Evolutionary conservation across 2,113 vertebrate genomes (phyloP).

Genomic region (Pterophyllum scalare): DNA sequence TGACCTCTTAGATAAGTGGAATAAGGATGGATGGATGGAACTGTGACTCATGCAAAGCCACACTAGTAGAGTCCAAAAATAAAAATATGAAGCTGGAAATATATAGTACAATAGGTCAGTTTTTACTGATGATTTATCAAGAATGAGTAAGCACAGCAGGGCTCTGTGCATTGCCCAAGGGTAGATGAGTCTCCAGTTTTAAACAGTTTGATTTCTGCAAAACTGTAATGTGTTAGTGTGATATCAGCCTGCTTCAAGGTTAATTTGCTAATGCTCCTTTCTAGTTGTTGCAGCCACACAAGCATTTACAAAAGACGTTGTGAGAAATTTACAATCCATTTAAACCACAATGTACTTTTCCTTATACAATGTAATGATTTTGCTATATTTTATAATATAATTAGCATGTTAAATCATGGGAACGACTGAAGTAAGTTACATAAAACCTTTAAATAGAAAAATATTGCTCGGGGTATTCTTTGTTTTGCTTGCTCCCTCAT

Average conservation of each 20-base stretch:
- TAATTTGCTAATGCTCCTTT: slow-evolving; percentile 47
- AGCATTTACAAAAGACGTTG: slow-evolving; percentile 1
- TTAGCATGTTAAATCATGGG: neutral
- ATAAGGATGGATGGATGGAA: neutral
- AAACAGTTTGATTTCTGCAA: slow-evolving; percentile 18
- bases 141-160: neutral
- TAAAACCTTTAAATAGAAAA: neutral
- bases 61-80: neutral
- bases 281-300: slow-evolving; percentile 27
- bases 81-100: neutral
- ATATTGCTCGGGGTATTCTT: neutral
- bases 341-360: slow-evolving; percentile 10
- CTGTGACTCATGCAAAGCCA: neutral
- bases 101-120: neutral
- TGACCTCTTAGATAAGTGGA: neutral
- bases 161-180: slow-evolving; percentile 1
- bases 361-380: neutral
- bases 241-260: slow-evolving; percentile 24
- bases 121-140: neutral
- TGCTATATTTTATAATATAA: neutral
- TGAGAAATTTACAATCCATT: neutral
- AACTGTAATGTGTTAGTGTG: slow-evolving; percentile 13
- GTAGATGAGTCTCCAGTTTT: slow-evolving; percentile 1
- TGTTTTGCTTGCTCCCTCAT: neutral
- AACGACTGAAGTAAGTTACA: neutral